A percentile compares a stretch with the other conserved stretches of the same genome.
Conservation (phyloP, 2,797 vertebrate species). For the Distichodus sexfasciatus region DNA sequence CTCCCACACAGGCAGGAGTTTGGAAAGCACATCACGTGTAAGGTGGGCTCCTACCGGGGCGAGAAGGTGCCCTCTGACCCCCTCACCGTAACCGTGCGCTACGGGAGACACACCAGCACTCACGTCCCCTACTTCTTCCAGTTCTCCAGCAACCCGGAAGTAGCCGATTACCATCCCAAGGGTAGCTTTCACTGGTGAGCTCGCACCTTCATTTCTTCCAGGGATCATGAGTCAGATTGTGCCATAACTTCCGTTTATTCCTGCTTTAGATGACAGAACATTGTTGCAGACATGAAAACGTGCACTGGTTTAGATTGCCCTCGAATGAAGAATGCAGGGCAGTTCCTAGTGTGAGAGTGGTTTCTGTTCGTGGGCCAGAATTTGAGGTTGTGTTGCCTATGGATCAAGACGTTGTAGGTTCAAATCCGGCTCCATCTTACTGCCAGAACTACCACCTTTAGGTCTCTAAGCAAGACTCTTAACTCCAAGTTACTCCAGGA, state of each 20-base stretch:
- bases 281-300: not conserved
- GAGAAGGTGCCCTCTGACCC: slow-evolving; percentile 65
- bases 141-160: slow-evolving; percentile 70
- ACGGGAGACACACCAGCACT: slow-evolving; percentile 64
- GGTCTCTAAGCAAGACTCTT: no score
- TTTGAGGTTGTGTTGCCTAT: no score
- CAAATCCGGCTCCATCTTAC: no score
- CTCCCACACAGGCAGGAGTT: slow-evolving; percentile 68
- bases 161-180: slow-evolving; percentile 63
- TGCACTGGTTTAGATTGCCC: not conserved
- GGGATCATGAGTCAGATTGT: not conserved
- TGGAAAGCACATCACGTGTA: slow-evolving; percentile 68
- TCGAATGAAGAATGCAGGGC: not conserved
- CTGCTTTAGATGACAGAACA: not conserved
- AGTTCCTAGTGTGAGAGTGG: not conserved
- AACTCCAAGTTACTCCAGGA: no score
- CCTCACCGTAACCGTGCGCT: slow-evolving; percentile 61
- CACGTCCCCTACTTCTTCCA: slow-evolving; percentile 57
- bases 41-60: slow-evolving; percentile 62
- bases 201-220: slow-evolving; percentile 22
- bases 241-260: not conserved
- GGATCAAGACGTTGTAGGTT: no score
- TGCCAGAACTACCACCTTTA: no score
- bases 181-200: slow-evolving; percentile 76
- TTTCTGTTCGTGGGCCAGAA: no score